Evolutionary conservation across 2,113 vertebrate genomes (phyloP).

Genomic region (Calyptommatus sinebrachiatus): DNA sequence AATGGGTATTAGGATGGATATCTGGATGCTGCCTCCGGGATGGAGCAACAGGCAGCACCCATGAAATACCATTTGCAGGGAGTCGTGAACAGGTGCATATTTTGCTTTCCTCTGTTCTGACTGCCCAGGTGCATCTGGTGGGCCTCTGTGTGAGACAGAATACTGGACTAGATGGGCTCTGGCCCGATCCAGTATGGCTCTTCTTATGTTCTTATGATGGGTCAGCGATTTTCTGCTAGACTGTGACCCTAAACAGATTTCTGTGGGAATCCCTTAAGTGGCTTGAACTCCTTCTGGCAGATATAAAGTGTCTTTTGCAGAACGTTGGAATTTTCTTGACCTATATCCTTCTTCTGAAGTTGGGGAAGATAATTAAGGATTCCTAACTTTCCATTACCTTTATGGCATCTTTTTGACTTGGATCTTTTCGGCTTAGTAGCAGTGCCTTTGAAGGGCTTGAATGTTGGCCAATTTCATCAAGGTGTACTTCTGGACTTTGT

Average conservation of each 20-base stretch:
- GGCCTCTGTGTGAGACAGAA: no score
- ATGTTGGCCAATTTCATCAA: neutral
- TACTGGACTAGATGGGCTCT: no score
- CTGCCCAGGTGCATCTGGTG: no score
- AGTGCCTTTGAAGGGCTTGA: neutral
- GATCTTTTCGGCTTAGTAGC: neutral
- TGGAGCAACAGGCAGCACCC: no score
- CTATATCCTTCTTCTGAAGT: neutral
- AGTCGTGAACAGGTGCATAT: no score
- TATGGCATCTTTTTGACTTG: neutral
- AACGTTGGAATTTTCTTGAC: neutral
- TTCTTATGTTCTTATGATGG: no score
- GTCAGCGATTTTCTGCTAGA: neutral
- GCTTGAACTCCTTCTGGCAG: slow-evolving; percentile 16
- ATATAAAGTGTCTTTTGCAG: slow-evolving; percentile 11
- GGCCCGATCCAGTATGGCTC: no score
- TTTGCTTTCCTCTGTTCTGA: no score
- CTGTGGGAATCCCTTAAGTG: slow-evolving; percentile 10
- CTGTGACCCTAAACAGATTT: slow-evolving; percentile 5
- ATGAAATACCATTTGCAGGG: no score
- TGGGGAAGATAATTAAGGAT: neutral
- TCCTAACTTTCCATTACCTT: neutral
- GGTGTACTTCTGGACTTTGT: neutral
- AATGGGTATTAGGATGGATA: no score
- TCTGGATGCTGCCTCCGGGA: no score